Evolutionary conservation across 2,888 invertebrate species (phyloP).

Genomic region (Cordilura impudica): DNA sequence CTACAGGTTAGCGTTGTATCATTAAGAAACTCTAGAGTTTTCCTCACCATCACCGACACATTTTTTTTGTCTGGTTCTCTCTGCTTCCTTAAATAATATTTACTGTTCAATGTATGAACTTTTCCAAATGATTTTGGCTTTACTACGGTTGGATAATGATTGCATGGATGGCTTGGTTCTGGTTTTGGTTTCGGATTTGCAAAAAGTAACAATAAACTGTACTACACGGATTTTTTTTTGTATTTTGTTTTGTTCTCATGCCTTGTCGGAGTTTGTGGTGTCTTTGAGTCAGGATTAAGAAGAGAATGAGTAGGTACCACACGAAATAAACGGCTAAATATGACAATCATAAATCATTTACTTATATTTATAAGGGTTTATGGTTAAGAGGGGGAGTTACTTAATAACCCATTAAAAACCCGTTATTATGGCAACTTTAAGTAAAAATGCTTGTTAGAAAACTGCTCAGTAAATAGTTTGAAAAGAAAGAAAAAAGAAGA

Average conservation of each 20-base stretch:
- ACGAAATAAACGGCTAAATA: conserved; percentile 34
- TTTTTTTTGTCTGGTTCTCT: not conserved
- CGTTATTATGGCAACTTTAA: conserved; percentile 39
- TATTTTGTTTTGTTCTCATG: not conserved
- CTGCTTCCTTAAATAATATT: not conserved
- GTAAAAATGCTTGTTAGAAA: conserved; percentile 3
- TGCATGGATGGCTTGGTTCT: not conserved
- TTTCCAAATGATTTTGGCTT: conserved; percentile 21
- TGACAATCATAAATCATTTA: conserved; percentile 63
- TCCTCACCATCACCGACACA: not conserved
- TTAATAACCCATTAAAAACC: conserved; percentile 61
- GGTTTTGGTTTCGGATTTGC: not conserved
- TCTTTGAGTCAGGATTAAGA: not conserved
- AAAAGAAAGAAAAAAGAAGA: not conserved
- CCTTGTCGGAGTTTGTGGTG: too few species aligned
- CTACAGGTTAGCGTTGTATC: conserved; percentile 39
- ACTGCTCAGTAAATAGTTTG: too few species aligned
- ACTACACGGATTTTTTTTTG: not conserved
- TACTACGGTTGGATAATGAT: not conserved
- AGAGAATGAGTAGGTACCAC: conserved; percentile 5
- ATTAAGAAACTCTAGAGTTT: conserved; percentile 42
- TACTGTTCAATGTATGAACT: conserved; percentile 11
- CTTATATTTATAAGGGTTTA: conserved; percentile 39
- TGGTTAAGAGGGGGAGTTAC: conserved; percentile 26
- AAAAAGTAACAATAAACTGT: not conserved